Evolutionary conservation across 1,140 invertebrate species (phyloP), one percentile per base, ranked within the genome.

Genomic region (Drosophila chauvacae): DNA sequence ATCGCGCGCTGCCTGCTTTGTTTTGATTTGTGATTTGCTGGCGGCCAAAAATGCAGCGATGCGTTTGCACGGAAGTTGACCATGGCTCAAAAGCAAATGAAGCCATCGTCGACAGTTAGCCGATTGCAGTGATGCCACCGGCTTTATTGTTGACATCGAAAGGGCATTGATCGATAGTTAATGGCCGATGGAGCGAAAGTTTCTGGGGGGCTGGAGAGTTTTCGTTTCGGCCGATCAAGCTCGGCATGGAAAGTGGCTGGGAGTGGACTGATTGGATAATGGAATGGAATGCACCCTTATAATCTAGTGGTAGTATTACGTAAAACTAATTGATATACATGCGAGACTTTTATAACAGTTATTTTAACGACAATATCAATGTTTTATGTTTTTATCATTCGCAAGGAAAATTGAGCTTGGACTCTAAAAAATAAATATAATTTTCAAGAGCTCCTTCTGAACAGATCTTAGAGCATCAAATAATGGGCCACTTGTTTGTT

Each of bases 21-120:
- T 81, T 81, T 84, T 86, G 82, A 81, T 86, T 85, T 85, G 69
- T 62, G 69, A 76, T 56, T 72, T 35, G 44, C 55, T 59, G 44
- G 39, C 30, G 75, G 48, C 35, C 47, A 48, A 63, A 80, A 80
- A 76, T 71, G 63, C 83, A 86, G 6, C 68, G 57, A 86, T 76
- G 83, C 83, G 71, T 76, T 77, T n/a, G 60, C 62, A 64, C 83
- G 83, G 82, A 81, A 86, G 83, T 86, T 81, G 62, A 75, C 69
- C 64, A 70, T 78, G 76, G 76, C 59, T 56, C 39, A 56, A 56
- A 53, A 44, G 37, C 69, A 62, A 80, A 66, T 81, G 42, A 77
- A 81, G 58, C 64, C 63, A 84, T 76, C 50, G 74, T 70, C 45
- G 56, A 53, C 58, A 57, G 62, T 63, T 50, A 56, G 53, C 41